Base-by-base conservation (phyloP, 1,140 invertebrate species). In the Ectropis grisescens region DNA sequence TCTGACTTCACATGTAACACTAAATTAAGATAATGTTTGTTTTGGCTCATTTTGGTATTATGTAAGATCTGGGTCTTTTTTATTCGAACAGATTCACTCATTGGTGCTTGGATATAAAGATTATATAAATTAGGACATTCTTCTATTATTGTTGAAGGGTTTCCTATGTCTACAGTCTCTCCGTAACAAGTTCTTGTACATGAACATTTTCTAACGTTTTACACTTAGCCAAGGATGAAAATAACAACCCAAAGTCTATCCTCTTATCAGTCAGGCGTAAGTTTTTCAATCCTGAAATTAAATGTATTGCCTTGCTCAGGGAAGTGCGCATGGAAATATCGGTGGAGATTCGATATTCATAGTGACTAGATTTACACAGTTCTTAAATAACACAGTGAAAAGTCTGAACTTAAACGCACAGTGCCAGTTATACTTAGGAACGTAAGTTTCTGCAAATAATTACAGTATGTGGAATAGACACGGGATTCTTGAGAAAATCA, bases 171-270 rank as follows among this genome's bases (percentile, higher is more conserved):
- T 29, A 33, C 44, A 30, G 15, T 19, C 2, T 49, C 36, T 5
- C 13, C 31, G 11, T 28, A 32, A 2, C n/a, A 43, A n/a, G n/a
- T 37, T 68, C 13, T 33, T 46, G 59, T 8, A 47, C 13, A 36
- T 55, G 40, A 36, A 76, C 49, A 61, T 71, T 76, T 52, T 70
- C 59, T 45, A 76, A 44, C 29, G 38, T 46, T 28, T 16, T 43
- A 48, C 71, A 70, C 37, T 55, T 33, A 36, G 49, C 58, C 16
- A 70, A 48, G 11, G 44, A 49, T 36, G 33, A 33, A 45, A 70
- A 64, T 10, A 75, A 13, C 4, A 14, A 26, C 12, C 46, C 34
- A 27, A 56, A 67, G 47, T 69, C 48, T 33, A 69, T 57, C 28
- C 36, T 28, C 33, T 40, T 60, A 33, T 58, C 57, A 15, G 56